Conservation (phyloP, 2,888 invertebrate species). For the Zygothrica quintamaculata region DNA sequence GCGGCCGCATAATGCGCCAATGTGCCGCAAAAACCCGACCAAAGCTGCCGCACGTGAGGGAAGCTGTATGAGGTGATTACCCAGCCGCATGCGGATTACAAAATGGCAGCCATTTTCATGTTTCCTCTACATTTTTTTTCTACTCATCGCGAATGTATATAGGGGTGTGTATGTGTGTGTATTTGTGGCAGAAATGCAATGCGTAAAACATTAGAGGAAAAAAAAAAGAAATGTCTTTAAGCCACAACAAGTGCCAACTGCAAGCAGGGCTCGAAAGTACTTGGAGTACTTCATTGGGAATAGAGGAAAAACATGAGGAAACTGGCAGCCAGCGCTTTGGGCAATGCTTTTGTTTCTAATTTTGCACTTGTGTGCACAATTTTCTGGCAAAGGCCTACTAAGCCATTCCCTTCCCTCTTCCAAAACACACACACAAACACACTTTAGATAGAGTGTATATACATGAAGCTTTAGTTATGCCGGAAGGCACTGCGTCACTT, state of each 20-base stretch:
- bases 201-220: conserved; percentile 42
- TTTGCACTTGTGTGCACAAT: conserved; percentile 77
- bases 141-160: conserved; percentile 5
- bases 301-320: too few relatives aligned
- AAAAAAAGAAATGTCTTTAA: conserved; percentile 17
- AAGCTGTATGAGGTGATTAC: conserved; percentile 67
- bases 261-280: too few relatives aligned
- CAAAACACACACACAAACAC: conserved; percentile 5
- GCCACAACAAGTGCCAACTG: conserved; percentile 27
- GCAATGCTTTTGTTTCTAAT: conserved; percentile 75
- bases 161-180: conserved; percentile 22
- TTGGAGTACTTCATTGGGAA: too few relatives aligned
- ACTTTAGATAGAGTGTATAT: conserved; percentile 8
- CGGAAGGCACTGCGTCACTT: conserved; percentile 63
- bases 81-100: conserved; percentile 78
- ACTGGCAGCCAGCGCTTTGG: conserved; percentile 45
- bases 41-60: conserved; percentile 70
- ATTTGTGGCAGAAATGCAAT: conserved; percentile 69
- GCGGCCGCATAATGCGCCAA: conserved; percentile 64
- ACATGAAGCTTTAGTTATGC: conserved; percentile 17
- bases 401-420: conserved; percentile 7
- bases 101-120: conserved; percentile 76
- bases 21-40: conserved; percentile 65
- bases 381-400: conserved; percentile 54
- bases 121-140: conserved; percentile 40